Conservation (phyloP, 2,888 invertebrate genomes). For the Leucoptera coffeella region DNA sequence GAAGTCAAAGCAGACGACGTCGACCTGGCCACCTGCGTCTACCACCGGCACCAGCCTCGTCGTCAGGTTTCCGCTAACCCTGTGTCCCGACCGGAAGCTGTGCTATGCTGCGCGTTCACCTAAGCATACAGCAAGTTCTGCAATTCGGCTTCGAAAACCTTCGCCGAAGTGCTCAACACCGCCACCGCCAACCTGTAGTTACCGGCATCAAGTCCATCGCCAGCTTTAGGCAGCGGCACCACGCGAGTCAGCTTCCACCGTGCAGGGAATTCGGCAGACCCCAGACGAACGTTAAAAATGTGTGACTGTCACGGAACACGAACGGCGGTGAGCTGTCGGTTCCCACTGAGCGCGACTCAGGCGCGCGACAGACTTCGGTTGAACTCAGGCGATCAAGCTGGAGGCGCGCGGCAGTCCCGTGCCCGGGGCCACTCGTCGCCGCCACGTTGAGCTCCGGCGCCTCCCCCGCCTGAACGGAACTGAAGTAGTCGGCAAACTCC, state of each 20-base stretch:
- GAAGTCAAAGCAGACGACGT: conserved; percentile 3
- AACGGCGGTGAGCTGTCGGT: conserved; percentile 1
- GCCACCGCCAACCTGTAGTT: conserved; percentile 1
- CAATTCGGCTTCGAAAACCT: not conserved
- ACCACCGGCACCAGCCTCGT: not conserved
- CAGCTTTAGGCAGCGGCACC: not conserved
- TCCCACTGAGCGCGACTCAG: not conserved
- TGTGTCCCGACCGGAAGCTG: not conserved
- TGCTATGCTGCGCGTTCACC: not conserved
- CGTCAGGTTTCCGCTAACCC: not conserved
- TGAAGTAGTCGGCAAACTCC: conserved; percentile 2
- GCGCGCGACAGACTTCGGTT: not conserved
- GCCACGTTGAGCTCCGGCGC: not conserved
- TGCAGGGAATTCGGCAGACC: not conserved
- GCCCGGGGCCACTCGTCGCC: too few relatives aligned
- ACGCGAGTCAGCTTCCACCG: not conserved
- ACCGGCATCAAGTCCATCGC: not conserved
- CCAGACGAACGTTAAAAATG: not conserved
- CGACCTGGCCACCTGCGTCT: conserved; percentile 2
- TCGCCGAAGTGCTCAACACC: not conserved
- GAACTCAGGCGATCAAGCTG: not conserved
- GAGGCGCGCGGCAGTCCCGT: conserved; percentile 1
- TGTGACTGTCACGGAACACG: not conserved
- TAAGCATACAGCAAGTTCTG: not conserved
- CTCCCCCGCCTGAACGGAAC: not conserved